phyloP scores from a whole-genome alignment of 1,140 invertebrate species.

The Penaeus vannamei region DNA sequence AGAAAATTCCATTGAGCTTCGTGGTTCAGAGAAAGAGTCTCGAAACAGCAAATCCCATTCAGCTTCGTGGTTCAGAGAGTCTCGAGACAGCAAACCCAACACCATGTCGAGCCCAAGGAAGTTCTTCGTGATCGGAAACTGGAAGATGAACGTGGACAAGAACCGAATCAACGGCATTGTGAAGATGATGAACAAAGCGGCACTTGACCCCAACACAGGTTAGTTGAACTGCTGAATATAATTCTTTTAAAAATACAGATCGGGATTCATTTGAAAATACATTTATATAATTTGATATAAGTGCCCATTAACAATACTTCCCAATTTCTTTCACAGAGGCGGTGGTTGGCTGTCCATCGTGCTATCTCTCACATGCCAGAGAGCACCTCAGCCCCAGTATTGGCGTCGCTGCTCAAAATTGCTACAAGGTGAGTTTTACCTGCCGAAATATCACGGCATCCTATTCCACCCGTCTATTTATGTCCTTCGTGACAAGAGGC shows the following conservation, averaged over 20 bases:
- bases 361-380: constrained; percentile 88
- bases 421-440: constrained; percentile 82
- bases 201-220: constrained; percentile 87
- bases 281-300: neutral
- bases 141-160: constrained; percentile 80
- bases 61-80: too few species aligned
- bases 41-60: too few species aligned
- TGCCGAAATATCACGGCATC: too few species aligned
- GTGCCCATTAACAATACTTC: too few species aligned
- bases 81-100: too few species aligned
- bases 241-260: too few species aligned
- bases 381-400: constrained; percentile 82
- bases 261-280: too few species aligned
- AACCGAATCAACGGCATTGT: constrained; percentile 87
- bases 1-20: too few species aligned
- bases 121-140: constrained; percentile 99
- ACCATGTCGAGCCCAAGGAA: constrained; percentile 75
- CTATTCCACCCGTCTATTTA: neutral
- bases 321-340: constrained; percentile 78
- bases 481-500: neutral
- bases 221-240: constrained; percentile 68
- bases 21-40: too few species aligned
- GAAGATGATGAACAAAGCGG: constrained; percentile 82
- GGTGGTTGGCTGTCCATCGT: constrained; percentile 90
- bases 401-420: constrained; percentile 91